A percentile compares a stretch with the other conserved stretches of the same genome.
Evolutionary conservation across 2,113 vertebrate genomes (phyloP).

Genomic region (Gymnorhina tibicen): DNA sequence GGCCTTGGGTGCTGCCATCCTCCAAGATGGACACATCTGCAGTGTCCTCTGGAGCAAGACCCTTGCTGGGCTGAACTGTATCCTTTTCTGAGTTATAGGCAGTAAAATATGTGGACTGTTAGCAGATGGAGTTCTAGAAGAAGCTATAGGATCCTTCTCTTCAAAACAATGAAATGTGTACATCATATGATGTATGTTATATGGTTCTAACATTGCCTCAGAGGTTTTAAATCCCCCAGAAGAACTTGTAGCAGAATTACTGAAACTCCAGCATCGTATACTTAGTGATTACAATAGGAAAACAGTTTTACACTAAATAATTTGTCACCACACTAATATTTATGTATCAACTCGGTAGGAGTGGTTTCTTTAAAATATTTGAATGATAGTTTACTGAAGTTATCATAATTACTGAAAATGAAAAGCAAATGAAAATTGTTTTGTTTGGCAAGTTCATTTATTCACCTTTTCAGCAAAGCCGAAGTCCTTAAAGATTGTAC

Average conservation of each 20-base stretch:
- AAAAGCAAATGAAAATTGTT: neutral
- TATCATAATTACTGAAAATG: neutral
- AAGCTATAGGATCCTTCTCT: neutral
- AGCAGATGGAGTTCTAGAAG: neutral
- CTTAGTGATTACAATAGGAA: neutral
- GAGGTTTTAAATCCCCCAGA: neutral
- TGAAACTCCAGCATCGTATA: neutral
- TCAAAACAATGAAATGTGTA: neutral
- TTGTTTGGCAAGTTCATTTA: neutral
- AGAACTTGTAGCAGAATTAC: neutral
- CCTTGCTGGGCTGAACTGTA: neutral
- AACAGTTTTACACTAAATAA: neutral
- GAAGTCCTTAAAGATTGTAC: neutral
- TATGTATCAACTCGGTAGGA: neutral
- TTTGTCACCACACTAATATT: neutral
- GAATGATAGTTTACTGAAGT: neutral
- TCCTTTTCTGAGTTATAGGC: neutral
- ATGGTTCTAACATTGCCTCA: neutral
- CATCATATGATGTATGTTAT: accelerated
- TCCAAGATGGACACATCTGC: neutral
- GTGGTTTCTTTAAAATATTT: neutral
- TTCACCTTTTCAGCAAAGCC: neutral
- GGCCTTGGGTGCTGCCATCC: neutral
- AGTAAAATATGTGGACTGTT: neutral
- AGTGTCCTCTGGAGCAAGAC: neutral